Evolutionary conservation across 2,113 vertebrate genomes (phyloP), one percentile per base, ranked within the genome.

Genomic region (Leptosomus discolor): DNA sequence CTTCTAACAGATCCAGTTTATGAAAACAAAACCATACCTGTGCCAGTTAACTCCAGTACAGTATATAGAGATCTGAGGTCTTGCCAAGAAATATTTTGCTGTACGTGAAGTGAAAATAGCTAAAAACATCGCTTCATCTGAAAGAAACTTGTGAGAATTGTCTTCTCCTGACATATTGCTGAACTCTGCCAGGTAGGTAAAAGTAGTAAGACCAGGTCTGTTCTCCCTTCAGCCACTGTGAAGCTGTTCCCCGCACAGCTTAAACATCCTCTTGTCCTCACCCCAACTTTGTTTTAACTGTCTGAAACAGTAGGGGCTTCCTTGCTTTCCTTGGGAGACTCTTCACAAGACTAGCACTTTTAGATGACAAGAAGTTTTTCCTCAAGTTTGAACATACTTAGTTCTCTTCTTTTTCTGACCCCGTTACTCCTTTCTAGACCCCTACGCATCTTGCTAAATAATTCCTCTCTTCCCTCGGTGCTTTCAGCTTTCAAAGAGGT

Each of bases 401-500:
- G 9, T 90, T 88, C 20, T 83, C 11, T 50, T 84, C 37, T 82
- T 75, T 70, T 88, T 39, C 71, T 82, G 91, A 94, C 94, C 95
- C n/a, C 3, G 1, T 85, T 85, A 91, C 81, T 82, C 74, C 58
- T 79, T 76, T 37, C 15, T 92, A 89, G 81, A 91, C 81, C 81
- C 41, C 77, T 76, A 8, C 2, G 6, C 36, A 54, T 91, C 85
- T 88, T 90, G 74, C 68, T 96, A 77, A 92, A 85, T 93, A 97
- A 93, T 96, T 95, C 68, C 36, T 81, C 69, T 96, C 64, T 94
- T 96, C 69, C 12, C 36, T 94, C 1, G 0, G 56, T 92, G 56
- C 61, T 91, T 91, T 88, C 79, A 75, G 90, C 61, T 95, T 95
- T 92, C 95, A 97, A 97, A 97, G 93, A 95, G 78, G 87, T 96